Base-by-base conservation (phyloP, 2,113 vertebrate species). In the Poecilia latipinna region DNA sequence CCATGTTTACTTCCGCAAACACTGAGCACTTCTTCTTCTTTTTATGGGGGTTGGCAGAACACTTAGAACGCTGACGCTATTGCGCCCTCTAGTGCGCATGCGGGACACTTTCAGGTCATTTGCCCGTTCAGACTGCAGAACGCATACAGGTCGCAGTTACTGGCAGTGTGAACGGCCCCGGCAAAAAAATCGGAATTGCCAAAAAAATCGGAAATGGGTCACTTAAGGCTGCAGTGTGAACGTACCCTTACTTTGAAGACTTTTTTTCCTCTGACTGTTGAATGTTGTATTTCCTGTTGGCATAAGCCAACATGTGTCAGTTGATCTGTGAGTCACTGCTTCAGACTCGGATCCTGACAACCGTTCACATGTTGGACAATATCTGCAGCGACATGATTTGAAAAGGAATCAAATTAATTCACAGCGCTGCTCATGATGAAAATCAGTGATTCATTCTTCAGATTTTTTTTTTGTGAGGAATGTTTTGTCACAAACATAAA, bases 271-370 rank as follows among this genome's bases (percentile, higher is more conserved):
- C 51, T 57, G 51, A n/a, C 51, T n/a, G 51, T 57, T 3, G n/a
- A n/a, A 57, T n/a, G 24, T 3, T 22, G 10, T 24, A n/a, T 57
- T 57, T 57, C 2, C 51, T 57, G 3, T 26, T 74, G 63, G 48
- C 69, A 42, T 3, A 19, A 67, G 64, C 77, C 70, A 71, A 74
- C 74, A 64, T 70, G 29, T 75, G 73, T 68, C 70, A 80, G 74
- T 78, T 65, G 13, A 77, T 65, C 4, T 73, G 72, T 75, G 65
- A 82, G 51, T 82, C 37, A 75, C 51, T 28, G 51, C 44, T 37
- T 69, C 12, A 72, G 51, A 33, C 35, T 6, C 60, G 68, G 8
- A 60, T 37, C 15, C 70, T 28, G 33, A 69, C 63, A 61, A 24
- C 72, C 39, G 33, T 26, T 64, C 51, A 62, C 32, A 24, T 24